These are phyloP conservation scores for Botrylloides violaceus DNA, from an alignment of 23 tunicate genomes.

Conservation along the genomic window DNA sequence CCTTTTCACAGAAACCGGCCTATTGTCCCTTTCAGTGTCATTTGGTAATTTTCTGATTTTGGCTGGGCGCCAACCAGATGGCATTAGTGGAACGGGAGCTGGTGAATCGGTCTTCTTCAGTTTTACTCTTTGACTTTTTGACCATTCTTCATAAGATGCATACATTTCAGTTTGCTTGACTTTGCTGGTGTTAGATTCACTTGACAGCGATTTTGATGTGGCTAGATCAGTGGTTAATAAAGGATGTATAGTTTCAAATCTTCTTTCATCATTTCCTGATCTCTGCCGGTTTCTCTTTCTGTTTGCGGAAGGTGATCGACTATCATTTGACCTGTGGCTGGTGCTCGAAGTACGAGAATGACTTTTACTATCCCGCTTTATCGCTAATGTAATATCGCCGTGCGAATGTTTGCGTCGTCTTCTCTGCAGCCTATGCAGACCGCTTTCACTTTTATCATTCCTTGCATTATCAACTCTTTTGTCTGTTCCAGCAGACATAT, in stretches of 20 bases:
- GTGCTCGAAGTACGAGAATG: background rate
- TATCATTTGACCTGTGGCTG: background rate
- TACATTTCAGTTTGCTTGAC: background rate
- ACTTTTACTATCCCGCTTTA: background rate
- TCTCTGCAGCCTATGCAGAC: background rate
- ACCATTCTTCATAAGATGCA: background rate
- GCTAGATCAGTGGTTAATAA: background rate
- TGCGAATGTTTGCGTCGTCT: background rate
- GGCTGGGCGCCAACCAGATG: too few species aligned
- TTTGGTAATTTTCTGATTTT: too few species aligned
- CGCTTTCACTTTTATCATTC: background rate
- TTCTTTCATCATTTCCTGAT: background rate
- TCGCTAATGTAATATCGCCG: background rate
- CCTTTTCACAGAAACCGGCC: too few species aligned
- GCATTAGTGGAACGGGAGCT: background rate
- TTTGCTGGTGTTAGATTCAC: background rate
- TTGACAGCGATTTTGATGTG: too few species aligned
- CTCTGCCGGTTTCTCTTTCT: background rate
- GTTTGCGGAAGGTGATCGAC: too few species aligned
- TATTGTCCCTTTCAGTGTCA: too few species aligned
- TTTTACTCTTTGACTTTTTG: background rate
- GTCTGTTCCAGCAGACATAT: background rate
- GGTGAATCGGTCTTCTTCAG: background rate
- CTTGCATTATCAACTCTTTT: background rate
- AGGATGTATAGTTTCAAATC: background rate